Evolutionary conservation across 2,113 vertebrate species (phyloP).

Genomic region (Rhinogobius similis): DNA sequence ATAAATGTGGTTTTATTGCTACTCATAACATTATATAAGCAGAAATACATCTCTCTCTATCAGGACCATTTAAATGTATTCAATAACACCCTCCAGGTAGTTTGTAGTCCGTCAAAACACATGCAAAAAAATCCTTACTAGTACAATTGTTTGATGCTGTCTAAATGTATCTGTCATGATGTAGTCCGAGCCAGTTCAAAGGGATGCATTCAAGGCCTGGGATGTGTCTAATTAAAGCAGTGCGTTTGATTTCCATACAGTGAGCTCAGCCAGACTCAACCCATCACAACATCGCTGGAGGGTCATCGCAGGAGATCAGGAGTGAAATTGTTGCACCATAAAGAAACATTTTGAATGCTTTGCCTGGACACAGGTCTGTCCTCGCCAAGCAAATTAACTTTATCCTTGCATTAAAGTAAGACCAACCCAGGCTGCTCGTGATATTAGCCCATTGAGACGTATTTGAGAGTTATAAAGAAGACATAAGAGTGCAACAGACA

Average conservation of each 20-base stretch:
- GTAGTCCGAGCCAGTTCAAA: background rate
- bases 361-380: slow-evolving; percentile 49
- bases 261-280: slow-evolving; percentile 26
- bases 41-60: slow-evolving; percentile 14
- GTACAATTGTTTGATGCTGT: background rate
- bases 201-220: background rate
- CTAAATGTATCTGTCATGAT: background rate
- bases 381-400: slow-evolving; percentile 66
- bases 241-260: slow-evolving; percentile 34
- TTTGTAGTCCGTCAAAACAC: slow-evolving; percentile 21
- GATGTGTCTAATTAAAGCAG: slow-evolving; percentile 23
- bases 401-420: slow-evolving; percentile 54
- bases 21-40: slow-evolving; percentile 36
- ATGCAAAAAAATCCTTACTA: background rate
- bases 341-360: slow-evolving; percentile 41
- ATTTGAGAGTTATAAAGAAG: too few species aligned
- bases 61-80: slow-evolving; percentile 31
- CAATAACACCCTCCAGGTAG: slow-evolving; percentile 31
- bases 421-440: slow-evolving; percentile 42
- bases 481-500: slow-evolving; percentile 29
- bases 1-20: slow-evolving; percentile 26
- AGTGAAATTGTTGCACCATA: slow-evolving; percentile 38
- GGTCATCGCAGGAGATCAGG: slow-evolving; percentile 41
- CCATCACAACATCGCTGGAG: slow-evolving; percentile 31
- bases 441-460: slow-evolving; percentile 52